A percentile compares a stretch with the other conserved stretches of the same genome.
These are phyloP conservation scores for Lepus timidus DNA, from an alignment of 2,113 vertebrate genomes.

Conservation along the genomic window DNA sequence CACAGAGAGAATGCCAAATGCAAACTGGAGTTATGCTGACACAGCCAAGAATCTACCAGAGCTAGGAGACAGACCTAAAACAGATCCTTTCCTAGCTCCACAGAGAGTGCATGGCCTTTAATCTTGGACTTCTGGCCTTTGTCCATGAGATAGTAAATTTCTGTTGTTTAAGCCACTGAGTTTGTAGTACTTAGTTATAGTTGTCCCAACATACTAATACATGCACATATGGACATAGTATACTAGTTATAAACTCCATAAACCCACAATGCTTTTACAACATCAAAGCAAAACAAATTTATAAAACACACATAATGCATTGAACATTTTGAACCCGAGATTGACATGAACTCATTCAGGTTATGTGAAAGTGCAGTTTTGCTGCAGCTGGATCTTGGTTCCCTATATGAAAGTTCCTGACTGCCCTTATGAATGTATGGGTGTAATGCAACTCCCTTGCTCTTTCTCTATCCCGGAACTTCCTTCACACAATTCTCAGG, in stretches of 20 bases:
- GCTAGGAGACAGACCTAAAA: neutral
- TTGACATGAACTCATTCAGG: neutral
- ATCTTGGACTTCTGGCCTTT: neutral
- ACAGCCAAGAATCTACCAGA: neutral
- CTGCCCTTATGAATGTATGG: accelerated
- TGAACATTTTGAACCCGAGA: neutral
- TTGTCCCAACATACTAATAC: neutral
- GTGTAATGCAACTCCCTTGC: neutral
- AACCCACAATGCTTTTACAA: neutral
- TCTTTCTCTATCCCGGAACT: neutral
- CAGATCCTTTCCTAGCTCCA: neutral
- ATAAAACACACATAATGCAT: neutral
- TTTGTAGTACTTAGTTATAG: neutral
- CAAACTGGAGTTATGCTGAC: neutral
- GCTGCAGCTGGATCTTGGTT: neutral
- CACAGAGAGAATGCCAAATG: neutral
- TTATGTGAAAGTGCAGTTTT: neutral
- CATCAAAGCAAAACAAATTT: neutral
- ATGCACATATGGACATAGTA: neutral
- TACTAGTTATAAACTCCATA: neutral
- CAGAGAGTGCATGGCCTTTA: neutral
- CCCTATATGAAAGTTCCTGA: neutral
- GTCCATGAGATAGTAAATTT: neutral
- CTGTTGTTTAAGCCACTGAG: neutral
- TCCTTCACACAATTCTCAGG: neutral